Conservation (phyloP, 2,888 invertebrate species). For the Pandemis corylana region DNA sequence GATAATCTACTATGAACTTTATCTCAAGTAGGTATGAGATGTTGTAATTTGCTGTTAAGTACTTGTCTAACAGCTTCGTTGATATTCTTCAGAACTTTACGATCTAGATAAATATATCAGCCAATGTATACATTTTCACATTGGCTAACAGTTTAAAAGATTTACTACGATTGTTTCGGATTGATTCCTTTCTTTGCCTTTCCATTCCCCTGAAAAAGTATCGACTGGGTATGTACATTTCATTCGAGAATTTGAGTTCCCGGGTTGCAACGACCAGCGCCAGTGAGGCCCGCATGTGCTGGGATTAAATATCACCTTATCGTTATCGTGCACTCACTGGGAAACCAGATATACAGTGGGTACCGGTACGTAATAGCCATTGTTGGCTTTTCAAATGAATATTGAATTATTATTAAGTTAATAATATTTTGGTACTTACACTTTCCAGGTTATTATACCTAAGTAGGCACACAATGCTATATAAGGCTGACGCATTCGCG, state of each 20-base stretch:
- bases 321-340: slow-evolving; percentile 25
- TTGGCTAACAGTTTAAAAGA: neutral
- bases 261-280: neutral
- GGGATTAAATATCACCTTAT: slow-evolving; percentile 12
- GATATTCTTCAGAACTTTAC: neutral
- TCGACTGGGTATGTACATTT: neutral
- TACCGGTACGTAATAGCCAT: neutral
- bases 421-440: neutral
- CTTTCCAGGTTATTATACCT: neutral
- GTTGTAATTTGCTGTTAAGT: slow-evolving; percentile 1
- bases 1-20: slow-evolving; percentile 4
- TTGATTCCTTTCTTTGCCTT: neutral
- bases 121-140: neutral
- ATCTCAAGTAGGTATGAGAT: neutral
- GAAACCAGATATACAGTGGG: slow-evolving; percentile 6
- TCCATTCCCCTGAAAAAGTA: neutral
- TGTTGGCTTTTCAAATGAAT: neutral
- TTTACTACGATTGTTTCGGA: neutral
- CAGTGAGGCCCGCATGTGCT: slow-evolving; percentile 4
- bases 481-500: no score
- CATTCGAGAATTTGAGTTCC: neutral
- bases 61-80: neutral
- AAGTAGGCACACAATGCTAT: no score
- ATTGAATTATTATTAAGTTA: neutral
- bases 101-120: neutral